phyloP scores from a whole-genome alignment of 2,797 vertebrate genomes.

The Danio jaintianensis region DNA sequence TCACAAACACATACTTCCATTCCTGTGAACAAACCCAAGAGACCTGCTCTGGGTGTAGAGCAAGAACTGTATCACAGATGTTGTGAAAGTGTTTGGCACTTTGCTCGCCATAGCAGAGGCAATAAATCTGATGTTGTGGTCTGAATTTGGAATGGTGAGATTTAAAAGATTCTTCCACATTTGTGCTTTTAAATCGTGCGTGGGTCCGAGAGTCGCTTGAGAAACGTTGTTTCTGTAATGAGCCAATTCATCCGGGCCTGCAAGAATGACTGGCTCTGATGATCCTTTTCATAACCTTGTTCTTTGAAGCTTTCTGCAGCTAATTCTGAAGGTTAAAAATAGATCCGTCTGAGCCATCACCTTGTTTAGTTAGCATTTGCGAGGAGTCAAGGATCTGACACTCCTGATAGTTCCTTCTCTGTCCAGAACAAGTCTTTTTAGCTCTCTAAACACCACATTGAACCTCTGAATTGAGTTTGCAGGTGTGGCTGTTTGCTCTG shows the following conservation, averaged over 20 bases:
- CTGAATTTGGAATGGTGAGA: conserved; percentile 35
- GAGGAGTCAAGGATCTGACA: conserved; percentile 7
- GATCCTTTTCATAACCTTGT: conserved; percentile 55
- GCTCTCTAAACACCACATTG: conserved; percentile 26
- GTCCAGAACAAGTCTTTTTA: conserved; percentile 31
- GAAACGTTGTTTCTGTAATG: conserved; percentile 27
- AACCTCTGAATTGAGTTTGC: conserved; percentile 38
- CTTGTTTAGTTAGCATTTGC: conserved; percentile 34
- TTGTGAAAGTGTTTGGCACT: conserved; percentile 48
- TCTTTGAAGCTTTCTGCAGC: conserved; percentile 2
- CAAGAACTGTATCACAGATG: conserved; percentile 53
- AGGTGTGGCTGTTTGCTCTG: conserved; percentile 49
- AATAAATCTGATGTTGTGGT: conserved; percentile 35
- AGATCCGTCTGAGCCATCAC: not conserved
- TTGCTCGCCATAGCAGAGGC: conserved; percentile 32
- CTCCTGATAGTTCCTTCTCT: conserved; percentile 20
- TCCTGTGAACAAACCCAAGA: conserved; percentile 39
- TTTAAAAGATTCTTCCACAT: conserved; percentile 28
- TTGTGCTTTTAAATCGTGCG: conserved; percentile 30
- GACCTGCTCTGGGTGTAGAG: conserved; percentile 46
- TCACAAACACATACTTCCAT: conserved; percentile 32
- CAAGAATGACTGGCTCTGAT: conserved; percentile 65
- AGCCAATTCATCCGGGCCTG: conserved; percentile 34
- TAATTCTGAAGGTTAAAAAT: conserved; percentile 27
- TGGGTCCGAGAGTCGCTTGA: conserved; percentile 21